These are phyloP conservation scores for Ibidorhyncha struthersii DNA, from an alignment of 2,113 vertebrate species.

Conservation along the genomic window DNA sequence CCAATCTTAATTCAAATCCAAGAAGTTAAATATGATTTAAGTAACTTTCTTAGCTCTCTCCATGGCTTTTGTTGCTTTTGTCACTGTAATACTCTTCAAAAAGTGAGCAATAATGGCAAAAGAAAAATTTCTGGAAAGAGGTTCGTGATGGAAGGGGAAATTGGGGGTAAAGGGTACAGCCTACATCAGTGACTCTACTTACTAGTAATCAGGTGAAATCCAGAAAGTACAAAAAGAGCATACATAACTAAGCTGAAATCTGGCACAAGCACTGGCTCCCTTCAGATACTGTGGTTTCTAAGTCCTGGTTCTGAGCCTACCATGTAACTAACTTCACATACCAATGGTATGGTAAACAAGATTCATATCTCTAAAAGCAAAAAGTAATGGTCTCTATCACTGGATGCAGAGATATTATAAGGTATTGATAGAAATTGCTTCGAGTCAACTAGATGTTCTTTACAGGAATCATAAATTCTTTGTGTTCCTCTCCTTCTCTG, in stretches of 20 bases:
- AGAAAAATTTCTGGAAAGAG: not conserved
- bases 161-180: not conserved
- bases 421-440: not conserved
- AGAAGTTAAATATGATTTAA: not conserved
- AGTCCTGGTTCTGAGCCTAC: not conserved
- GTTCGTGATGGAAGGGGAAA: not conserved
- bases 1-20: not conserved
- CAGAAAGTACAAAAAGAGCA: not conserved
- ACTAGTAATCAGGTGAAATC: not conserved
- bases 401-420: constrained; percentile 35
- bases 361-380: constrained; percentile 17
- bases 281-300: not conserved
- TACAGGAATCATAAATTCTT: constrained; percentile 52
- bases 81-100: not conserved
- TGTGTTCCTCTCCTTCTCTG: not conserved
- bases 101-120: not conserved
- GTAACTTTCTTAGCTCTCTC: not conserved
- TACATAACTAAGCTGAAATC: not conserved
- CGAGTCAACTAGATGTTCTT: not conserved
- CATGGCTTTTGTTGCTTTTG: not conserved
- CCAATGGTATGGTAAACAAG: constrained; percentile 8
- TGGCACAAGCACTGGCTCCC: not conserved
- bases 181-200: not conserved
- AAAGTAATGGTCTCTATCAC: not conserved
- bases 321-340: not conserved